Evolutionary conservation across 2,797 vertebrate species (phyloP).

Genomic region (Semotilus atromaculatus): DNA sequence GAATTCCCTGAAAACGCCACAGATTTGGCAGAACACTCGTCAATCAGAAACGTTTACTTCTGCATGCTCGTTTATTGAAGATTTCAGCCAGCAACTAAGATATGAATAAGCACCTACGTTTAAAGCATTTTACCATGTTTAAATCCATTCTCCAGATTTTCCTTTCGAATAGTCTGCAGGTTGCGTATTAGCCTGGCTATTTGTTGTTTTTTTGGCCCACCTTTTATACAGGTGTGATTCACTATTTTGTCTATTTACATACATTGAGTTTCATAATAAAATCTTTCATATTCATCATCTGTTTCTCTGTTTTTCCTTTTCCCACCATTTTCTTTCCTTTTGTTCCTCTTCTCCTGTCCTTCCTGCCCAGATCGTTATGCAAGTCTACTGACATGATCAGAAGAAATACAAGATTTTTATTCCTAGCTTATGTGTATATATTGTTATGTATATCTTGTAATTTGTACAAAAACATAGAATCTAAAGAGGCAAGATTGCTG

Average conservation of each 20-base stretch:
- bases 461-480: slow-evolving; percentile 16
- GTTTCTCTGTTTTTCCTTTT: slow-evolving; percentile 47
- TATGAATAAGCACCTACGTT: neutral
- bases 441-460: slow-evolving; percentile 30
- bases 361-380: slow-evolving; percentile 78
- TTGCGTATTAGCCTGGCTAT: neutral
- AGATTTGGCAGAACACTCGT: neutral
- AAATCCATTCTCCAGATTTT: slow-evolving; percentile 13
- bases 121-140: slow-evolving; percentile 2
- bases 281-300: slow-evolving; percentile 34
- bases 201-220: neutral
- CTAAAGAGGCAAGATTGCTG: slow-evolving; percentile 25
- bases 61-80: neutral
- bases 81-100: neutral
- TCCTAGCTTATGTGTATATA: slow-evolving; percentile 44
- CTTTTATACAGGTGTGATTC: neutral
- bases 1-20: neutral
- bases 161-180: neutral
- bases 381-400: slow-evolving; percentile 78
- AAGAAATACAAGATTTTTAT: slow-evolving; percentile 65
- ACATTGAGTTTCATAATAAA: slow-evolving; percentile 24
- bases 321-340: slow-evolving; percentile 22
- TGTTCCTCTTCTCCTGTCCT: slow-evolving; percentile 56
- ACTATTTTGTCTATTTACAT: slow-evolving; percentile 2
- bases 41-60: neutral